Evolutionary conservation across 92 coral and sea anemone genomes (phyloP).

Genomic region (Paramuricea clavata): DNA sequence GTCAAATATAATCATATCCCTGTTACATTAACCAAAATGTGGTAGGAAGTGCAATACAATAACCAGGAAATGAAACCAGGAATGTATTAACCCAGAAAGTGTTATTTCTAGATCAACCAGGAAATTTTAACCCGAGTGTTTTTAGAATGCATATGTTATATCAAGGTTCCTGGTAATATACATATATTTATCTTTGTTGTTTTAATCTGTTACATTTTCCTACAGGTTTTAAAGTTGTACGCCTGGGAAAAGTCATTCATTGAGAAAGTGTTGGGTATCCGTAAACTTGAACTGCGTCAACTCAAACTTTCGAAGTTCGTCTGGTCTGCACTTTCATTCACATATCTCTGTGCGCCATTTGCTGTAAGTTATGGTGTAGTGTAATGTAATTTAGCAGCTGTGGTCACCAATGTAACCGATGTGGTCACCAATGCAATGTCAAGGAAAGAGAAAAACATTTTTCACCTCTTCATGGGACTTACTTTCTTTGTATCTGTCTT

Average conservation of each 20-base stretch:
- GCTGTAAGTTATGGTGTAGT: constrained; percentile 62
- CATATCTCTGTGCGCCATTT: constrained; percentile 84
- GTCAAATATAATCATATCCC: too few relatives aligned
- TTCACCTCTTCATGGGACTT: too few relatives aligned
- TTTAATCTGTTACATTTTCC: not conserved
- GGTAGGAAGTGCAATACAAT: too few relatives aligned
- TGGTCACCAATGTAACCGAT: too few relatives aligned
- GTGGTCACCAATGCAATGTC: not conserved
- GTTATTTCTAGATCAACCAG: too few relatives aligned
- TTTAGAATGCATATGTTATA: too few relatives aligned
- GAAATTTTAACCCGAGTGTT: too few relatives aligned
- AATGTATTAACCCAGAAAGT: too few relatives aligned
- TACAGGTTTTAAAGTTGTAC: constrained; percentile 87
- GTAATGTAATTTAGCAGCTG: not conserved
- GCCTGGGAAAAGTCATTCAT: constrained; percentile 97
- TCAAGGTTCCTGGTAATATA: not conserved
- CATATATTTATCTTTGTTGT: not conserved
- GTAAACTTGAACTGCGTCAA: constrained; percentile 77
- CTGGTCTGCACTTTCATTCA: constrained; percentile 69
- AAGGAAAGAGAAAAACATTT: too few relatives aligned
- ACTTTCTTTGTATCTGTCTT: too few relatives aligned
- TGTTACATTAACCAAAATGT: too few relatives aligned
- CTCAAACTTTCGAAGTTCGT: constrained; percentile 74
- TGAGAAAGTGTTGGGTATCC: constrained; percentile 72
- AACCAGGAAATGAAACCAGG: too few relatives aligned